phyloP scores from a whole-genome alignment of 2,888 invertebrate genomes.

The Chaitophorus viminalis region DNA sequence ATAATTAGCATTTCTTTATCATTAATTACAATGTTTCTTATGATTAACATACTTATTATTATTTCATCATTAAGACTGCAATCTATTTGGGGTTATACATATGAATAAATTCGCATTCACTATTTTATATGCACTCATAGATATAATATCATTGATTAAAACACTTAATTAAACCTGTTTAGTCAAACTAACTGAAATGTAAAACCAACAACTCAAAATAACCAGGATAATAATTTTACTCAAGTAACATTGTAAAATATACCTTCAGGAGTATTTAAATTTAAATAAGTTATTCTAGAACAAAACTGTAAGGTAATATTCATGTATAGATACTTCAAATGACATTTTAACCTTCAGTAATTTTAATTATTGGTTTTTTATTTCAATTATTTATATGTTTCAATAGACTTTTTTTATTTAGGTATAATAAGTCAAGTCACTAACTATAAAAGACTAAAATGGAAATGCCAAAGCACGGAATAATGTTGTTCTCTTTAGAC shows the following conservation, averaged over 20 bases:
- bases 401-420: neutral
- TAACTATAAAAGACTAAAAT: neutral
- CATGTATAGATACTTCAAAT: constrained; percentile 3
- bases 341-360: constrained; percentile 32
- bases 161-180: neutral
- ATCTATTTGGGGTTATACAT: neutral
- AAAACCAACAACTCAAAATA: neutral
- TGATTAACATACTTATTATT: neutral
- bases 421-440: neutral
- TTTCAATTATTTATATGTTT: neutral
- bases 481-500: neutral
- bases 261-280: neutral
- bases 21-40: neutral
- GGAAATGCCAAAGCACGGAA: constrained; percentile 11
- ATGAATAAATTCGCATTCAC: neutral
- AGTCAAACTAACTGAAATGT: no score
- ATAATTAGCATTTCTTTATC: neutral
- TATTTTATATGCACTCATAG: no score
- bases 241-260: neutral
- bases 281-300: neutral
- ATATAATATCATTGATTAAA: neutral
- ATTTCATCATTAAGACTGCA: neutral
- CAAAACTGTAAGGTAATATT: neutral
- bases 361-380: neutral
- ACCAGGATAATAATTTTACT: neutral